These are phyloP conservation scores for Python bivittatus DNA, from an alignment of 2,113 vertebrate genomes.

Conservation along the genomic window DNA sequence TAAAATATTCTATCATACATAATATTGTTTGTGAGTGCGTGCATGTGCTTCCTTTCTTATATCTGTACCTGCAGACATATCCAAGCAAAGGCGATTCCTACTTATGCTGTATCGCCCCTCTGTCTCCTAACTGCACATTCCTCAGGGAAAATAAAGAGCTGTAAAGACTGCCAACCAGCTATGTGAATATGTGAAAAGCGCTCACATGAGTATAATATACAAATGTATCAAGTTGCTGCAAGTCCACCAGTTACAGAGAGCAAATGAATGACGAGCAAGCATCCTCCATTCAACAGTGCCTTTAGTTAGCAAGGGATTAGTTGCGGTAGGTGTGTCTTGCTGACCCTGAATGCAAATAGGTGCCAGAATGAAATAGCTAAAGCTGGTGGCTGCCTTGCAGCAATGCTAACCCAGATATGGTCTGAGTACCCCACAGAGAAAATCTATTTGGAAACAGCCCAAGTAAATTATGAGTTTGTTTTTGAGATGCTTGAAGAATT, in stretches of 20 bases:
- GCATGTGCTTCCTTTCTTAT: fast-evolving
- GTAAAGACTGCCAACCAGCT: background rate
- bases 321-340: background rate
- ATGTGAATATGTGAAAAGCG: slow-evolving; percentile 5
- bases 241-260: background rate
- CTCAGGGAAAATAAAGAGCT: background rate
- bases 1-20: background rate
- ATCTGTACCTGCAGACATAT: background rate
- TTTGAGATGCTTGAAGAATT: background rate
- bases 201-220: background rate
- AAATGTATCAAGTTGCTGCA: background rate
- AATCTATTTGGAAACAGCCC: background rate
- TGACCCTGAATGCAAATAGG: background rate
- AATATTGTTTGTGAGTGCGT: background rate
- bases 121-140: background rate
- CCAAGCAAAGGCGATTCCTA: background rate
- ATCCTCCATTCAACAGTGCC: background rate
- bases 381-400: background rate
- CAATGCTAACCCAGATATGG: background rate
- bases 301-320: background rate
- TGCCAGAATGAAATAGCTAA: background rate
- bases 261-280: background rate
- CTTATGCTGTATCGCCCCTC: background rate
- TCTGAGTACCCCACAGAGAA: background rate
- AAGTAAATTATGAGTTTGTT: background rate